Evolutionary conservation across 2,113 vertebrate species (phyloP), one percentile per base, ranked within the genome.

Genomic region (Microcebus jonahi): DNA sequence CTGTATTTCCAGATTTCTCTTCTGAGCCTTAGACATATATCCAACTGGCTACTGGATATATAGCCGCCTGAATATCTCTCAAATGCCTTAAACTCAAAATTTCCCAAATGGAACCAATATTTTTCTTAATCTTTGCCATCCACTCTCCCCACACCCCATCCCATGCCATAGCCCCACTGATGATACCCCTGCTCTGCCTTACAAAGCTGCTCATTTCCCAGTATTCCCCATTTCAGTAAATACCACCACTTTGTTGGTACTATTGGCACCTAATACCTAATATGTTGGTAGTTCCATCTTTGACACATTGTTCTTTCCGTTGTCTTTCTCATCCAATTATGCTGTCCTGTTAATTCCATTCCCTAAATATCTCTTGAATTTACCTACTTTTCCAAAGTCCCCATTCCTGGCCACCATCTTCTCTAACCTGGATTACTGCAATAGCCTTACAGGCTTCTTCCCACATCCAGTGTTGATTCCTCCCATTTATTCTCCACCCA

Each of bases 1-100:
- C 23, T 53, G 0, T 88, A 65, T 92, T 94, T 94, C 61, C 31
- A 95, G 15, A 86, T 59, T 88, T 86, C 82, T 73, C 29, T 95
- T 91, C 42, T 63, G 67, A 83, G 13, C 2, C 18, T 57, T 67
- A 89, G 12, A 53, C 21, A 55, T 45, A 63, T 61, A 61, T 57
- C 27, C 13, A 81, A 50, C 21, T 55, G 42, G 3, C 15, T 91
- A 55, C 31, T 71, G 10, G 39, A 68, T 86, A 45, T 82, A 57
- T 77, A 48, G 42, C 75, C 50, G 79, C 42, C 21, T 57, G 42
- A 82, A 75, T 96, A 91, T 85, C 29, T 36, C 7, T 92, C 20
- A 90, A 57, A 77, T 31, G 34, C 25, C 80, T 96, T 90, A 61
- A 90, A 55, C 23, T 91, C 27, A 77, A 59, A 48, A 4, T 86